Base-by-base conservation (phyloP, 2,797 vertebrate species). In the Bothrops alternatus region DNA sequence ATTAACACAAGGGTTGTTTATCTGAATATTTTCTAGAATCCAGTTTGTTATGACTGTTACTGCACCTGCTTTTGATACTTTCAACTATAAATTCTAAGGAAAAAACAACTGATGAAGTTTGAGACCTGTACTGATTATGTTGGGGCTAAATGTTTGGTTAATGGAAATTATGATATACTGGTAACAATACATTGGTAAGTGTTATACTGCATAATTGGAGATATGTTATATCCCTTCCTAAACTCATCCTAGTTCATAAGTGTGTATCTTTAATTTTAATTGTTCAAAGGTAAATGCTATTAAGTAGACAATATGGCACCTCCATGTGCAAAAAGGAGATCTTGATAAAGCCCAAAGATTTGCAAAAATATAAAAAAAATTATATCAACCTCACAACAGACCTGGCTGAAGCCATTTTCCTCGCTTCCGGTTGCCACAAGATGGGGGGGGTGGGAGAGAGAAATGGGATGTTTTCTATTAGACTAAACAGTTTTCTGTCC, bases 1-100 rank as follows among this genome's bases (percentile, higher is more conserved):
- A 98, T 98, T 98, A 98, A 97, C 97, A 95, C 18, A 0, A 6
- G 88, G 89, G 73, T 94, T 97, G 96, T 94, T 92, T 96, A 91
- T 97, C 96, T 96, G 95, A 94, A 95, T 96, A 96, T 97, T 97
- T 96, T 95, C 95, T 96, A 93, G 95, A 94, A 96, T 96, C 94
- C 95, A 97, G 96, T 95, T 90, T 94, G 94, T 93, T 96, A 95
- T 95, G 95, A 90, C 94, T 61, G 26, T 78, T 26, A 12, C 6
- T 95, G 94, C 96, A 97, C 88, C 93, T 93, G 69, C 93, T 94
- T 93, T 95, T 90, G 92, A 90, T 18, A 37, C 8, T 32, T 90
- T 86, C 94, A 90, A 88, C 13, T 37, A 93, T 93, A 25, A 58
- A 93, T 55, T 16, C 42, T 53, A 26, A 58, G 91, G 57, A 14